Percentiles rank a stretch among this genome's conserved stretches.
These are phyloP conservation scores for Trichomalopsis sarcophagae DNA, from an alignment of 1,140 invertebrate species.

Conservation along the genomic window DNA sequence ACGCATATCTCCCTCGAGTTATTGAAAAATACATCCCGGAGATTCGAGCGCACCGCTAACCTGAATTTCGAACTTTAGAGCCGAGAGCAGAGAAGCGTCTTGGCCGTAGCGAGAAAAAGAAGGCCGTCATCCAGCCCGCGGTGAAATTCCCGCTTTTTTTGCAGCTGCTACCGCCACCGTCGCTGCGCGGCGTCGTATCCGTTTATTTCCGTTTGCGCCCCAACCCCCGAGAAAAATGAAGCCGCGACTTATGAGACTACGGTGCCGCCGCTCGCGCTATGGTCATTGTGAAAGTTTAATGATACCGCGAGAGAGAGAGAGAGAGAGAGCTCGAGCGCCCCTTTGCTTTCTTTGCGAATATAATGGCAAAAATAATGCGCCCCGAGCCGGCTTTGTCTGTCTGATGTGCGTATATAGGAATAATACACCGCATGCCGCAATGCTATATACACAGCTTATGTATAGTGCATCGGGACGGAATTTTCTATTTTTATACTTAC, in stretches of 20 bases:
- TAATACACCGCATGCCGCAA: too few species aligned
- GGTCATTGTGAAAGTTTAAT: constrained; percentile 42
- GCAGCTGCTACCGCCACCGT: not conserved
- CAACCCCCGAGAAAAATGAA: constrained; percentile 19
- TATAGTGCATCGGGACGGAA: not conserved
- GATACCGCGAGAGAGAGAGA: not conserved
- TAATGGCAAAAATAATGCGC: constrained; percentile 15
- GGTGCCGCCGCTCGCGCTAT: not conserved
- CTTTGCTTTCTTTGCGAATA: constrained; percentile 14
- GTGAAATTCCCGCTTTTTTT: not conserved
- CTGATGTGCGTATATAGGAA: not conserved
- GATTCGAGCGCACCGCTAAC: not conserved
- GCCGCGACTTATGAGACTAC: constrained; percentile 26
- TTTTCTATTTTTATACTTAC: not conserved
- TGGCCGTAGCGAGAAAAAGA: not conserved
- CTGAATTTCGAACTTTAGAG: not conserved
- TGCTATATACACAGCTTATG: not conserved
- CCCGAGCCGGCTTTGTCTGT: not conserved
- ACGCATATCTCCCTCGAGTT: too few species aligned
- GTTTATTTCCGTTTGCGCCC: constrained; percentile 32
- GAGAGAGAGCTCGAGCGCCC: not conserved
- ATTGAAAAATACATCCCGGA: too few species aligned
- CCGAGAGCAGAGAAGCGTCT: not conserved
- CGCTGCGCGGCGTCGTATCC: not conserved
- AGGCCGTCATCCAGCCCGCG: not conserved